Evolutionary conservation across 2,888 invertebrate genomes (phyloP), one percentile per base, ranked within the genome.

Genomic region (Ditylenchus weischeri): DNA sequence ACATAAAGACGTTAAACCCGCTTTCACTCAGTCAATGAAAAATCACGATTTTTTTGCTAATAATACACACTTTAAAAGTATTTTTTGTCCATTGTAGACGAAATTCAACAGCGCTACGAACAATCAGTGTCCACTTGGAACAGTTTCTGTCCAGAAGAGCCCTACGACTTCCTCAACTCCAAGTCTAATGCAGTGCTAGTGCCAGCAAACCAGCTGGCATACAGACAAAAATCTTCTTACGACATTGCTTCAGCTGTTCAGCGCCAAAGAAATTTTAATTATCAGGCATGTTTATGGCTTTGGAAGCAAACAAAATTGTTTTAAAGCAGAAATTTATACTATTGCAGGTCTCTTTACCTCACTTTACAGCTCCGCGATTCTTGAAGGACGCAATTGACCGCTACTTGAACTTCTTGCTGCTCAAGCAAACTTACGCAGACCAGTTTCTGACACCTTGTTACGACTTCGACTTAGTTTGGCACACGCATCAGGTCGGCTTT

Each of bases 371-470:
- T 61, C 78, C 79, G 21, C 80, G 80, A 66, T 86, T 86, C 74
- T 77, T 86, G n/a, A 76, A 81, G 57, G 81, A 80, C 63, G 84
- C 85, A 43, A 78, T 85, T 57, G 75, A 79, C 23, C 80, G 81
- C 10, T 85, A 86, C 74, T 79, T 83, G 72, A 83, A 83, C 75
- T 85, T 84, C 73, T 74, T 86, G 23, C 81, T 82, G 69, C 74
- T 86, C 64, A 86, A 75, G 54, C 81, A 83, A 66, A 83, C 83
- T 49, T 84, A 86, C 75, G 82, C 84, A 5, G 82, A 80, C 47
- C 80, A 83, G 67, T 85, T 85, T 73, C 76, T 86, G 47, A 85
- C 86, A 21, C 86, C 86, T 1, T 86, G 85, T 75, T 86, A 86
- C 71, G 86, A 86, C 74, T 85, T 85, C 71, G 86, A 86, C 73